phyloP scores from a whole-genome alignment of 2,113 vertebrate species.

The Daphoenositta chrysoptera region DNA sequence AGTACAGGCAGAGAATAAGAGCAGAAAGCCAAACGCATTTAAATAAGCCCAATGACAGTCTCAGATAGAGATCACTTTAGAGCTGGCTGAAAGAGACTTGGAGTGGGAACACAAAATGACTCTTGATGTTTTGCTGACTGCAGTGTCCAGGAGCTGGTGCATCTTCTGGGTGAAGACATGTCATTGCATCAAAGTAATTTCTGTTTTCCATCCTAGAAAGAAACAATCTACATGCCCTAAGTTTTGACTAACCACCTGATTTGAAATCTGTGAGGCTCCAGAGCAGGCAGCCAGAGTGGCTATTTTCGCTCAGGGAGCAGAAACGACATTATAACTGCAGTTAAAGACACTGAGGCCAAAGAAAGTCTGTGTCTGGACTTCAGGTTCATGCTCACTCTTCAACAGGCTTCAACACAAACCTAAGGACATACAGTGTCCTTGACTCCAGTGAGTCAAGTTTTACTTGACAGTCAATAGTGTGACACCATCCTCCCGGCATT shows the following conservation, averaged over 20 bases:
- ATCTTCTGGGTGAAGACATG: neutral
- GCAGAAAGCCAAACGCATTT: neutral
- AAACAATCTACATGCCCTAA: neutral
- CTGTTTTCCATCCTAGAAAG: neutral
- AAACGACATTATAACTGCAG: neutral
- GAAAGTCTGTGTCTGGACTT: neutral
- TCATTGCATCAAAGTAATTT: neutral
- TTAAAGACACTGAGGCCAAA: neutral
- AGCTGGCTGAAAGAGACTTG: neutral
- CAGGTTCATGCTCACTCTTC: constrained; percentile 24
- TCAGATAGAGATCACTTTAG: neutral
- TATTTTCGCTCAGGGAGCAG: neutral
- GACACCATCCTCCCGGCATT: neutral
- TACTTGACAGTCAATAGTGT: neutral
- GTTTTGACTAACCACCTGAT: neutral
- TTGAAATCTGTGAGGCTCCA: neutral
- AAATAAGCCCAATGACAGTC: neutral
- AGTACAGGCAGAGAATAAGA: neutral
- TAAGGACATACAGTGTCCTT: neutral
- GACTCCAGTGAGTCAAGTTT: neutral
- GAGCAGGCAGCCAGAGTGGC: neutral
- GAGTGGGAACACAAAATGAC: neutral
- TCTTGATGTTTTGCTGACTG: neutral
- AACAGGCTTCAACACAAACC: neutral
- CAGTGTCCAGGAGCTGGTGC: neutral